phyloP scores from a whole-genome alignment of 2,888 invertebrate species.

The Leucophenga maculata region DNA sequence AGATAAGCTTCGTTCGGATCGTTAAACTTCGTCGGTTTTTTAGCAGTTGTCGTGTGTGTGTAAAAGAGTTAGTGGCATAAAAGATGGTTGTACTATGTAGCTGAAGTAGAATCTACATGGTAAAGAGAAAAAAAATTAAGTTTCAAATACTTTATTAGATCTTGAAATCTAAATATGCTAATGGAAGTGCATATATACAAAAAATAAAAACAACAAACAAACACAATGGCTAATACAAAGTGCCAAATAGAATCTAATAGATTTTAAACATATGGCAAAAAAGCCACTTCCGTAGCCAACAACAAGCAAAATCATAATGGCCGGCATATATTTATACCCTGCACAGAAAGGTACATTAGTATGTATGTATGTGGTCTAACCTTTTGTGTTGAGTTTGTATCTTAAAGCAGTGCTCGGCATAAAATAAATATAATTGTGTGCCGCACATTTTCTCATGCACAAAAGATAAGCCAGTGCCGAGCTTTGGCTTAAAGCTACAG shows the following conservation, averaged over 20 bases:
- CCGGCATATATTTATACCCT: no score
- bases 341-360: no score
- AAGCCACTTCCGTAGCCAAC: slow-evolving; percentile 11
- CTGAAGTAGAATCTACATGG: no score
- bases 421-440: no score
- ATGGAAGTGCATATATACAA: background rate
- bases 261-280: slow-evolving; percentile 19
- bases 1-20: background rate
- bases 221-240: slow-evolving; percentile 12
- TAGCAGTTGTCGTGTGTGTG: no score
- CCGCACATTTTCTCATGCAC: no score
- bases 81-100: no score
- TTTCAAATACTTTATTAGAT: background rate
- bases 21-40: background rate
- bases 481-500: no score
- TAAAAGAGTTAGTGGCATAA: no score
- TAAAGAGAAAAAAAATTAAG: background rate
- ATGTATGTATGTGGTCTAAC: no score
- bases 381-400: background rate
- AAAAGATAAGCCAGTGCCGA: no score
- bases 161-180: slow-evolving; percentile 14
- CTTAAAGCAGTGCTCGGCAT: no score
- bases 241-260: slow-evolving; percentile 19
- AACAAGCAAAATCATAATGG: background rate
- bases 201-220: background rate